Evolutionary conservation across 2,113 vertebrate species (phyloP).

Genomic region (Siniperca chuatsi): DNA sequence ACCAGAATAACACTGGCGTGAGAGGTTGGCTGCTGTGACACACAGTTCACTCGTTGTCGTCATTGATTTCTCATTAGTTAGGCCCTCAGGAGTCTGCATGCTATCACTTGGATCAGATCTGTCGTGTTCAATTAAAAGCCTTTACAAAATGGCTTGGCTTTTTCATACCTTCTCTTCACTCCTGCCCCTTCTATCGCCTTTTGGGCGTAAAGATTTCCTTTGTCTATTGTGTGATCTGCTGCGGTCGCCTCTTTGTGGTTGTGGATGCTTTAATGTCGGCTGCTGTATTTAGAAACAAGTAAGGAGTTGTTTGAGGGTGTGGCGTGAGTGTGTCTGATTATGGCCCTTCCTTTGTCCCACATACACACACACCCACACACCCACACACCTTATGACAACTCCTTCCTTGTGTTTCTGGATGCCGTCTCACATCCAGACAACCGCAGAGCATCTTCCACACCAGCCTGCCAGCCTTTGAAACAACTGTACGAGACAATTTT

Average conservation of each 20-base stretch:
- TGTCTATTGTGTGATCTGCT: constrained; percentile 46
- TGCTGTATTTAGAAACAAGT: constrained; percentile 54
- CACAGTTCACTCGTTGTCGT: constrained; percentile 51
- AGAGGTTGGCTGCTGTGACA: constrained; percentile 45
- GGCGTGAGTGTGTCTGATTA: constrained; percentile 50
- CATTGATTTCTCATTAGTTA: constrained; percentile 80
- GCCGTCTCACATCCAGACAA: constrained; percentile 1
- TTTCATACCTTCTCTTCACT: constrained; percentile 38
- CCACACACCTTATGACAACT: constrained; percentile 43
- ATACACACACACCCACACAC: constrained; percentile 34
- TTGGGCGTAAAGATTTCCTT: constrained; percentile 28
- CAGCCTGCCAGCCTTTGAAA: constrained; percentile 22
- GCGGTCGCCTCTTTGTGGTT: constrained; percentile 5
- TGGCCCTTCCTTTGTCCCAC: constrained; percentile 40
- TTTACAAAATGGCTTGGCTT: constrained; percentile 19
- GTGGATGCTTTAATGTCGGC: constrained; percentile 39
- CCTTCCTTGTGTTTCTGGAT: constrained; percentile 34
- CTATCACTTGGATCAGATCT: constrained; percentile 68
- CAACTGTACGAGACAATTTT: constrained; percentile 18
- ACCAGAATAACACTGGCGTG: constrained; percentile 18
- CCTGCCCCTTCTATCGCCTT: not conserved
- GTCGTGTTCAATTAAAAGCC: constrained; percentile 69
- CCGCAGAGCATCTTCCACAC: constrained; percentile 9
- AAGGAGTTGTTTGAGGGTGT: constrained; percentile 60
- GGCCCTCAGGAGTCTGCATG: constrained; percentile 37